Conservation (phyloP, 2,797 vertebrate genomes). For the Coregonus suidteri region DNA sequence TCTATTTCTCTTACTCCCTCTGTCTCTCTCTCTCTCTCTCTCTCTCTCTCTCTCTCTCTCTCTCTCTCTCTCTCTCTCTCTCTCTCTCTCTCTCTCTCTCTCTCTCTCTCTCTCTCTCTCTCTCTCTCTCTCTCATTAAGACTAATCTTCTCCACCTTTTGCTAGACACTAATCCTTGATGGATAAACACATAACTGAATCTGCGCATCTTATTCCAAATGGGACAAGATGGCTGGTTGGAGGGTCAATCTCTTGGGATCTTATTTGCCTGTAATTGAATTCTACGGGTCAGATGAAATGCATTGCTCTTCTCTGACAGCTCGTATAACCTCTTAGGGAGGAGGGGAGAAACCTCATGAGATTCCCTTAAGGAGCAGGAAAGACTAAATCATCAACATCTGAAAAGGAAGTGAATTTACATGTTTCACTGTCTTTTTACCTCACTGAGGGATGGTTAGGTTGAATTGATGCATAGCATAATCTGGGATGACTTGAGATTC, state of each 20-base stretch:
- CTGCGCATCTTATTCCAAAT: conserved; percentile 62
- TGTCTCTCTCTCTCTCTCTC: conserved; percentile 14
- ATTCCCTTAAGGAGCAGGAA: conserved; percentile 23
- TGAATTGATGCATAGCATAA: conserved; percentile 33
- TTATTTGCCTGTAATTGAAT: conserved; percentile 69
- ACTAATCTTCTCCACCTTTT: conserved; percentile 15
- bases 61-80: too few relatives aligned
- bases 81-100: background rate
- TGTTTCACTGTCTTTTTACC: conserved; percentile 37
- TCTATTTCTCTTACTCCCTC: background rate
- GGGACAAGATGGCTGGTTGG: conserved; percentile 46
- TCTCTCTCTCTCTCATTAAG: background rate
- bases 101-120: conserved; percentile 25
- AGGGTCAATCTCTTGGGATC: conserved; percentile 56
- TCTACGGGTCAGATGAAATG: conserved; percentile 65
- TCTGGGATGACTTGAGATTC: conserved; percentile 18
- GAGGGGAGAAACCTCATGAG: conserved; percentile 14
- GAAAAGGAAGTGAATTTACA: conserved; percentile 23
- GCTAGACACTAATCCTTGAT: conserved; percentile 1
- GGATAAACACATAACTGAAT: conserved; percentile 47
- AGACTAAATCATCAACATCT: conserved; percentile 47
- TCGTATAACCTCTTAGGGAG: conserved; percentile 50
- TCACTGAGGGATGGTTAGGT: conserved; percentile 15
- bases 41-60: conserved; percentile 10
- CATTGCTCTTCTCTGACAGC: conserved; percentile 41